phyloP scores from a whole-genome alignment of 2,113 vertebrate species.

The Collichthys lucidus region DNA sequence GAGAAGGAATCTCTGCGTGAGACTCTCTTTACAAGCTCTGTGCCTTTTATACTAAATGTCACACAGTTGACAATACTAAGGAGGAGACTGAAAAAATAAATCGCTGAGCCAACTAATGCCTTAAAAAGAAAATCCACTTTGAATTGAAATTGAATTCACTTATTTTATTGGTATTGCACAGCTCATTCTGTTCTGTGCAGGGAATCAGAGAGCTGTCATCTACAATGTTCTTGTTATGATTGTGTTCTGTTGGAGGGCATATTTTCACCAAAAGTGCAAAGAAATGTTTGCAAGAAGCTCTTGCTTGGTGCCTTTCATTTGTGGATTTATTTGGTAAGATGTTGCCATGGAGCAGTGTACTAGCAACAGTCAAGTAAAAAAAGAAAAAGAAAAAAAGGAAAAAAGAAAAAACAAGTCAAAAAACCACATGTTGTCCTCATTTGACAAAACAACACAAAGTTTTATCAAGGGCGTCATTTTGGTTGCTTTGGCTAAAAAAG shows the following conservation, averaged over 20 bases:
- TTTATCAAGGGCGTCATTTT: slow-evolving; percentile 20
- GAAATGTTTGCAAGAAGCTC: slow-evolving; percentile 18
- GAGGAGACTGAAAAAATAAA: slow-evolving; percentile 7
- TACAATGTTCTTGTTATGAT: slow-evolving; percentile 25
- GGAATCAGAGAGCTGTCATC: background rate
- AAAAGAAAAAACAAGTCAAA: background rate
- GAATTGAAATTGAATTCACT: slow-evolving; percentile 9
- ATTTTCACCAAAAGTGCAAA: slow-evolving; percentile 37
- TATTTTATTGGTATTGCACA: background rate
- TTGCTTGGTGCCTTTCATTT: slow-evolving; percentile 48
- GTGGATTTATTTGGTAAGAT: slow-evolving; percentile 48
- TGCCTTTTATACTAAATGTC: slow-evolving; percentile 17
- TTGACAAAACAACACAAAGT: slow-evolving; percentile 20
- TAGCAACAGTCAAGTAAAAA: slow-evolving; percentile 3
- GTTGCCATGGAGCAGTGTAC: slow-evolving; percentile 43
- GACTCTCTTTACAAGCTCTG: slow-evolving; percentile 33
- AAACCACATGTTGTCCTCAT: slow-evolving; percentile 43
- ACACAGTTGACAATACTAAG: slow-evolving; percentile 44
- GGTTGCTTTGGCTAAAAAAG: slow-evolving; percentile 8
- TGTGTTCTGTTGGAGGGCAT: background rate
- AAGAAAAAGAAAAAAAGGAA: background rate
- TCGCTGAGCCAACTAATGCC: background rate
- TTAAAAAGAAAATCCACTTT: slow-evolving; percentile 29
- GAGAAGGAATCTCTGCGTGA: slow-evolving; percentile 38
- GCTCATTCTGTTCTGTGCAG: slow-evolving; percentile 3